phyloP scores from a whole-genome alignment of 2,113 vertebrate genomes.

The Barbus barbus region DNA sequence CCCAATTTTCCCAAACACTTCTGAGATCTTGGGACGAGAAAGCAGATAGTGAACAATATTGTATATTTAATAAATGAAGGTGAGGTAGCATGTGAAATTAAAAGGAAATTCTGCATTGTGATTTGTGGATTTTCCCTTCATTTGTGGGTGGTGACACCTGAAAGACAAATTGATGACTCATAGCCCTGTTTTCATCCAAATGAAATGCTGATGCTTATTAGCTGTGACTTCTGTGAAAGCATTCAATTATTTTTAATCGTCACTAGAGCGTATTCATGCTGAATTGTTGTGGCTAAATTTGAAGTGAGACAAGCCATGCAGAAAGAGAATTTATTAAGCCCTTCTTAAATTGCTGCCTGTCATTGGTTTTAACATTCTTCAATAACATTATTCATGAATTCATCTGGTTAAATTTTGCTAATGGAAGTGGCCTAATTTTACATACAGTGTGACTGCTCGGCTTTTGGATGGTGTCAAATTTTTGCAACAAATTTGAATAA shows the following conservation, averaged over 20 bases:
- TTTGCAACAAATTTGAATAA: neutral
- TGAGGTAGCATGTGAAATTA: neutral
- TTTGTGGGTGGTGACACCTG: neutral
- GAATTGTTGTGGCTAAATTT: conserved; percentile 44
- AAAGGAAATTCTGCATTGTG: neutral
- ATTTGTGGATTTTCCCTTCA: conserved; percentile 5
- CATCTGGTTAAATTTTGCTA: neutral
- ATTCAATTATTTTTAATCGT: conserved; percentile 51
- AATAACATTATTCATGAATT: neutral
- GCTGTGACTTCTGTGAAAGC: conserved; percentile 35
- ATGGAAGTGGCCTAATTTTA: conserved; percentile 1
- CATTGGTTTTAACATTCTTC: neutral
- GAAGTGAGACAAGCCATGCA: conserved; percentile 40
- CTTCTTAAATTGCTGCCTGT: neutral
- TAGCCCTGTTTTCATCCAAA: conserved; percentile 6
- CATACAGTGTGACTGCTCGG: neutral
- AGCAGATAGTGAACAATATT: neutral
- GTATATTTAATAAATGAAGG: neutral
- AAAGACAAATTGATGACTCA: neutral
- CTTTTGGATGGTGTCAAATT: neutral
- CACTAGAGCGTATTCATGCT: conserved; percentile 32
- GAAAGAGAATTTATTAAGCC: neutral
- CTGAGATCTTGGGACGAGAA: neutral
- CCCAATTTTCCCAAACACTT: neutral
- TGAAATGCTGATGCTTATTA: conserved; percentile 49